Conservation (phyloP, 2,888 invertebrate genomes). For the Leptura quadrifasciata region DNA sequence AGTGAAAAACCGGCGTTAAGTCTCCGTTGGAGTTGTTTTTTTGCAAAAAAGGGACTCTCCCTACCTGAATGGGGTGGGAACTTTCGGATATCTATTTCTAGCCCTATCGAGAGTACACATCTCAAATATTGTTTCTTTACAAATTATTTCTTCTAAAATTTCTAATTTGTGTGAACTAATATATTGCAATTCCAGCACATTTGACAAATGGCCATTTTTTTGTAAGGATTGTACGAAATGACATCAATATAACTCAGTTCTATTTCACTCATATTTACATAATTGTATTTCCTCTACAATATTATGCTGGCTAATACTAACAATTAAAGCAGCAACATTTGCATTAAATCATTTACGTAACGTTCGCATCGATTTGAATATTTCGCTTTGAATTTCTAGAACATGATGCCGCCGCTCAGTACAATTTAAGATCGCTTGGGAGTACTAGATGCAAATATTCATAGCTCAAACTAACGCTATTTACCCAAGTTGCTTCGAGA, state of each 20-base stretch:
- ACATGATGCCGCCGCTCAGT: not conserved
- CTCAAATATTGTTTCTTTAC: too few relatives aligned
- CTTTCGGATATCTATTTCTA: too few relatives aligned
- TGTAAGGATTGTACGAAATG: too few relatives aligned
- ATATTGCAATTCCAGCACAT: too few relatives aligned
- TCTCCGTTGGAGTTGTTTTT: too few relatives aligned
- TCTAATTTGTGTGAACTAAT: too few relatives aligned
- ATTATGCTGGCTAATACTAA: not conserved
- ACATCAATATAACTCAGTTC: not conserved
- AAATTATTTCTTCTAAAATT: too few relatives aligned
- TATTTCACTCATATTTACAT: not conserved
- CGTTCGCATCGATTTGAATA: constrained; percentile 18
- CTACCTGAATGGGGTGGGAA: too few relatives aligned
- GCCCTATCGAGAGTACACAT: too few relatives aligned
- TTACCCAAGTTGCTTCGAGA: not conserved
- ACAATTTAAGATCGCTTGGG: not conserved
- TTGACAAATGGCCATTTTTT: too few relatives aligned
- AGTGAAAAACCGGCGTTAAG: too few relatives aligned
- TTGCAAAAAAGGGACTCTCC: too few relatives aligned
- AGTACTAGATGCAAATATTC: not conserved
- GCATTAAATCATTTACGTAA: not conserved
- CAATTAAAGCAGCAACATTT: not conserved
- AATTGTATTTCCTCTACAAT: not conserved
- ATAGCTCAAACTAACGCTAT: not conserved
- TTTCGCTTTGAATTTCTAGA: not conserved